phyloP scores from a whole-genome alignment of 2,113 vertebrate species.

The Hylia prasina region DNA sequence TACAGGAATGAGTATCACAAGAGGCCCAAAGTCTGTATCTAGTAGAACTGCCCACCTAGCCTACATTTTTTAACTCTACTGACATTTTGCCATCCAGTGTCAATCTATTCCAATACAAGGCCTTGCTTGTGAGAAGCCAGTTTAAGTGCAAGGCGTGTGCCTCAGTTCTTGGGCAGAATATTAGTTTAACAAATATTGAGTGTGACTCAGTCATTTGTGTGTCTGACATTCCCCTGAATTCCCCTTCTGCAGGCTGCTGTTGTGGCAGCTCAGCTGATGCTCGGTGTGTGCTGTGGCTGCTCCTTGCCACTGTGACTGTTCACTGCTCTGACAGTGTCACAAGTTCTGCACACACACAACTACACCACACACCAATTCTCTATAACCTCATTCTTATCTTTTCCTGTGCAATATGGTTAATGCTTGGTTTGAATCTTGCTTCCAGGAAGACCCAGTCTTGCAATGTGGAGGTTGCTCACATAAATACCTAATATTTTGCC shows the following conservation, averaged over 20 bases:
- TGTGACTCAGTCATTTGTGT: not conserved
- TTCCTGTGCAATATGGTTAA: not conserved
- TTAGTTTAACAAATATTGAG: not conserved
- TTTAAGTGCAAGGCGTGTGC: not conserved
- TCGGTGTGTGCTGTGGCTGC: not conserved
- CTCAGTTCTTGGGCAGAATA: not conserved
- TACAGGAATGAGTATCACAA: not conserved
- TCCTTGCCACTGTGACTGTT: not conserved
- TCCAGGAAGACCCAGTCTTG: not conserved
- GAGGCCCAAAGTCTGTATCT: not conserved
- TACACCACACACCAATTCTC: not conserved
- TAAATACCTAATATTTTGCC: not conserved
- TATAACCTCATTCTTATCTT: not conserved
- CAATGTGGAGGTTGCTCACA: not conserved
- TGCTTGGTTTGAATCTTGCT: not conserved
- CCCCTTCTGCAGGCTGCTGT: not conserved
- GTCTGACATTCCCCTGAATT: not conserved
- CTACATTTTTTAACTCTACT: not conserved
- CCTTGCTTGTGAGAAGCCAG: not conserved
- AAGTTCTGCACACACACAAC: not conserved
- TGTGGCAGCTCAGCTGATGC: rapidly evolving
- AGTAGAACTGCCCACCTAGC: not conserved
- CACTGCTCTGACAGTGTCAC: not conserved
- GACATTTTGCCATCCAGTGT: not conserved
- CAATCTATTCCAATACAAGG: not conserved